phyloP scores from a whole-genome alignment of 2,888 invertebrate genomes.

The Geophilus truncorum region DNA sequence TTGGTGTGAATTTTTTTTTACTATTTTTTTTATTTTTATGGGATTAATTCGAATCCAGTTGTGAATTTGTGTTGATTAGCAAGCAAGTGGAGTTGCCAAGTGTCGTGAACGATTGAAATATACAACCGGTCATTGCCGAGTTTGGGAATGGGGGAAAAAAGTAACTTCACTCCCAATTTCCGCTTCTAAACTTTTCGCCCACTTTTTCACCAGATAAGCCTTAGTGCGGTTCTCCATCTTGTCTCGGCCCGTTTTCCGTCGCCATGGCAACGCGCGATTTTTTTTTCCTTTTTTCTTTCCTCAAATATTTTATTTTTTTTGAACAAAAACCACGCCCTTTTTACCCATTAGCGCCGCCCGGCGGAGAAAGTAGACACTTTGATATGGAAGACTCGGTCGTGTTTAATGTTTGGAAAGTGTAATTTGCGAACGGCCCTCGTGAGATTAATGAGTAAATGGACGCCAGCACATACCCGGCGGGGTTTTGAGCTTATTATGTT shows the following conservation, averaged over 20 bases:
- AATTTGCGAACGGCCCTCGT: constrained; percentile 7
- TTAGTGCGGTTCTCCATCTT: neutral
- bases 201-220: constrained; percentile 3
- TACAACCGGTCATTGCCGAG: neutral
- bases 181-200: neutral
- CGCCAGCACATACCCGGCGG: constrained; percentile 1
- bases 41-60: too few relatives aligned
- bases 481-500: constrained; percentile 16
- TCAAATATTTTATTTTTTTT: neutral
- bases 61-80: neutral
- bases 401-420: neutral
- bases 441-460: constrained; percentile 20
- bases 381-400: neutral
- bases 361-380: neutral
- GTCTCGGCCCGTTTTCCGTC: neutral
- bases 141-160: neutral
- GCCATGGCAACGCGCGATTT: neutral
- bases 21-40: neutral
- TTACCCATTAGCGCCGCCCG: constrained; percentile 16
- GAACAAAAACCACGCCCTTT: neutral
- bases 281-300: neutral
- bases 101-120: neutral
- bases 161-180: constrained; percentile 5
- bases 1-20: too few relatives aligned
- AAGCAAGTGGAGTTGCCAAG: neutral